Base-by-base conservation (phyloP, 2,888 invertebrate species). In the Polyommatus icarus region DNA sequence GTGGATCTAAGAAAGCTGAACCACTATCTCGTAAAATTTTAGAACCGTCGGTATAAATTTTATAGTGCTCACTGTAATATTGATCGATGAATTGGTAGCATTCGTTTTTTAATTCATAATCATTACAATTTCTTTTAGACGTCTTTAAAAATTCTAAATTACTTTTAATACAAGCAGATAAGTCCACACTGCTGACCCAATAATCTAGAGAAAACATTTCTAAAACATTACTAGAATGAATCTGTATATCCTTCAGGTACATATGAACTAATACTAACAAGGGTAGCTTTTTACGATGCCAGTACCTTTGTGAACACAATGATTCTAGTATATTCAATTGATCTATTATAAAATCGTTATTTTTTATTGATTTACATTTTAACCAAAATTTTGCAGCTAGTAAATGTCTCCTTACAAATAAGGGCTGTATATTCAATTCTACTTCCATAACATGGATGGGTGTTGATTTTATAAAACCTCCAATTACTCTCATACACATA, bases 1-100 rank as follows among this genome's bases (percentile, higher is more conserved):
- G 36, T 6, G 73, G 18, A 6, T 73, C 73, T n/a, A 73, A 46
- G 8, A 73, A 36, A 36, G 73, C 73, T 40, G 24, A 18, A 20
- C 73, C 73, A 40, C 8, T 40, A 15, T 40, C 46, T 40, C 15
- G 6, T 40, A n/a, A 36, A 40, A 36, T 40, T 40, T 73, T 73
- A 3, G 73, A 73, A 10, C 73, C 73, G 36, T 73, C 73, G 32
- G 73, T 73, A 46, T 73, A 73, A 36, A 73, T 40, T 73, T 73
- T 73, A n/a, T 73, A 73, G 24, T 73, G 8, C 18, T 46, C 40
- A 36, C 36, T 20, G 36, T 73, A 73, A 20, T 36, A n/a, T 36
- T 46, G 15, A 46, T 73, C 20, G 6, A 73, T 40, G 36, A 73
- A 73, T 5, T 40, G 36, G 40, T 73, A 32, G 7, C 73, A 73